Base-by-base conservation (phyloP, 2,797 vertebrate genomes). In the Morus bassanus region DNA sequence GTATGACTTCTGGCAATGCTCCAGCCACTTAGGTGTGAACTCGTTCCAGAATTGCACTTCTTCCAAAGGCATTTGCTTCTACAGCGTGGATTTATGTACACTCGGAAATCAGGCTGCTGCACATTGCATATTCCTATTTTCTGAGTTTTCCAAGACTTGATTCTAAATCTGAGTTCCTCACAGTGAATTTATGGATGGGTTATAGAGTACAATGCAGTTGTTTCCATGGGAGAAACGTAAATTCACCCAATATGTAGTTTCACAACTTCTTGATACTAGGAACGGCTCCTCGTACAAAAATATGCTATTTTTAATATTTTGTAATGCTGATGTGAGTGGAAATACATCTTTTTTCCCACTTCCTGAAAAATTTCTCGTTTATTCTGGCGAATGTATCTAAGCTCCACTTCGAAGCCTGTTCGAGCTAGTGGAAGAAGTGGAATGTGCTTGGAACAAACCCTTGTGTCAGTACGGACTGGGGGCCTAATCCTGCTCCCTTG, bases 1-100 rank as follows among this genome's bases (percentile, higher is more conserved):
- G 41, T 48, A 30, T 0, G 16, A 11, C 77, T 77, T 23, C 37
- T 95, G 95, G 90, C 91, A 53, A 9, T 0, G 9, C 50, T 79
- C 37, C 94, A 89, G 41, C 45, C 39, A 4, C 60, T 30, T 57
- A 13, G 4, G 56, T 51, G 64, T 6, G 72, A 95, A 19, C 64
- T 74, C 3, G 3, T 68, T 91, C 83, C 91, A 80, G 72, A 53
- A 61, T 5, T 89, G 92, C 75, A 35, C 68, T 92, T 54, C 72
- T 77, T 85, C 86, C 89, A 88, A 70, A 93, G 50, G 68, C 65
- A 51, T 86, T 93, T 45, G 35, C 37, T 91, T 93, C 81, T 91
- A 51, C 92, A 88, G 6, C 1, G 2, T 65, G 83, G 87, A 92
- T 70, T 85, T 97, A 37, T 70, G 74, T 85, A 39, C 51, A 12